Evolutionary conservation across 2,113 vertebrate species (phyloP).

Genomic region (Silurus meridionalis): DNA sequence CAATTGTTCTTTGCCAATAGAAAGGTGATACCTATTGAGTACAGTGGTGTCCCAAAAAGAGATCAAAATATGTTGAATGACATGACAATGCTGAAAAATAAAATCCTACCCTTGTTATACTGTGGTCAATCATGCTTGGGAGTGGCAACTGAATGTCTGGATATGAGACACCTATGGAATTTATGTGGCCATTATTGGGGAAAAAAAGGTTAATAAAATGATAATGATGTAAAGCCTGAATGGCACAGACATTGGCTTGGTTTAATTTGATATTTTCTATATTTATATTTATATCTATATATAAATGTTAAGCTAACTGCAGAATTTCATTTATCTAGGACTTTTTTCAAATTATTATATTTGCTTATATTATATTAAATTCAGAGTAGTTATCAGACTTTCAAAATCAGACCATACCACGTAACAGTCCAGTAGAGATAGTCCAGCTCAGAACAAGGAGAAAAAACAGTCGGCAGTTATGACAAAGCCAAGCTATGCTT

Average conservation of each 20-base stretch:
- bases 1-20: constrained; percentile 59
- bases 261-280: constrained; percentile 50
- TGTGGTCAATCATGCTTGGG: constrained; percentile 42
- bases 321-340: neutral
- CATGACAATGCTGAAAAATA: neutral
- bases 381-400: neutral
- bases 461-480: constrained; percentile 53
- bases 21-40: constrained; percentile 60
- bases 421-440: constrained; percentile 59
- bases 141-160: constrained; percentile 41
- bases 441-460: constrained; percentile 57
- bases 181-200: constrained; percentile 43
- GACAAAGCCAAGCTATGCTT: constrained; percentile 44
- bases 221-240: constrained; percentile 41
- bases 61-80: neutral
- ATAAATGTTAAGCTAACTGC: neutral
- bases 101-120: constrained; percentile 49
- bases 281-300: constrained; percentile 39
- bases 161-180: constrained; percentile 54
- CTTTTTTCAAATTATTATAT: neutral
- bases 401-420: constrained; percentile 42
- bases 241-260: constrained; percentile 43
- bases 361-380: neutral
- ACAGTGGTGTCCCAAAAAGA: neutral
- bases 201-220: constrained; percentile 57